A percentile compares a stretch with the other conserved stretches of the same genome.
These are phyloP conservation scores for Myiotriccus ornatus DNA, from an alignment of 2,797 vertebrate genomes.

Conservation along the genomic window DNA sequence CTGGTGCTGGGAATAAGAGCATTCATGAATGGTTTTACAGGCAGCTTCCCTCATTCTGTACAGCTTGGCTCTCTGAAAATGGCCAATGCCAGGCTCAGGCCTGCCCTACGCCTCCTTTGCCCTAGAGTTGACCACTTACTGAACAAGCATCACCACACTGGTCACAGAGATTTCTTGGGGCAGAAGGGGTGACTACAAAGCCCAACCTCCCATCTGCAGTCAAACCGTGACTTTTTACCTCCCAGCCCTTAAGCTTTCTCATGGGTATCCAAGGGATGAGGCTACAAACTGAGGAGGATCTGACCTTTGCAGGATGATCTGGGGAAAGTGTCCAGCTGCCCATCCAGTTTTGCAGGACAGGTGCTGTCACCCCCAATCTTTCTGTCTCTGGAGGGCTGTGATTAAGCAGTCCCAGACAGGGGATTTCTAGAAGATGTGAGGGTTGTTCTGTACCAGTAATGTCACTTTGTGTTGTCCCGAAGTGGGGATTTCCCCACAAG, in stretches of 20 bases:
- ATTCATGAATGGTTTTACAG: not conserved
- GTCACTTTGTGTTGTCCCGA: fast-evolving
- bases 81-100: not conserved
- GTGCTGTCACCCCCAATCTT: not conserved
- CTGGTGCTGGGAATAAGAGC: not conserved
- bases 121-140: not conserved
- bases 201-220: not conserved
- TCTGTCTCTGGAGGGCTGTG: not conserved
- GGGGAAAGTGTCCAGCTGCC: not conserved
- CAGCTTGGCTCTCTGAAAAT: not conserved
- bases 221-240: not conserved
- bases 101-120: not conserved
- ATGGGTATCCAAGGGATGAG: not conserved
- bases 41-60: not conserved
- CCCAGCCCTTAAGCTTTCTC: not conserved
- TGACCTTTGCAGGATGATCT: not conserved
- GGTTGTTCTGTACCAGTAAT: not conserved
- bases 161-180: not conserved
- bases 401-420: not conserved
- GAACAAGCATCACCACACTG: not conserved
- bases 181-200: fast-evolving
- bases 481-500: not conserved
- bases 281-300: not conserved
- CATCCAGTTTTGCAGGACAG: not conserved
- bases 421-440: not conserved